phyloP scores from a whole-genome alignment of 1,140 invertebrate species.

The Zeugodacus cucurbitae region DNA sequence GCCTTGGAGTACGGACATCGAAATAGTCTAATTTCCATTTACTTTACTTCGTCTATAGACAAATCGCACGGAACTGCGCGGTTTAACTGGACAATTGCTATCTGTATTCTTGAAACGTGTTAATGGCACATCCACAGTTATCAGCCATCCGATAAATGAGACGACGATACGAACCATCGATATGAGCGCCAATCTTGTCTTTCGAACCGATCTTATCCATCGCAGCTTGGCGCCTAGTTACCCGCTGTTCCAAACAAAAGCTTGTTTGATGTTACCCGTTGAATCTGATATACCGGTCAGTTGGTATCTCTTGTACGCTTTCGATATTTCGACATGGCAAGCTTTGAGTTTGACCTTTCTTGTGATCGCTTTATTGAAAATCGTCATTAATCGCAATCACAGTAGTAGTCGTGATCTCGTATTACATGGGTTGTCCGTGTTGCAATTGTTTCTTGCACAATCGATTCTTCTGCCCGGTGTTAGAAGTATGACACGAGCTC shows the following conservation, averaged over 20 bases:
- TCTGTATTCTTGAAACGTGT: neutral
- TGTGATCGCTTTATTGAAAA: neutral
- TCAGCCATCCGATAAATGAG: neutral
- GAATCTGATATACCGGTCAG: neutral
- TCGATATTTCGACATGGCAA: neutral
- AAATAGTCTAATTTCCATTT: neutral
- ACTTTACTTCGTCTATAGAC: neutral
- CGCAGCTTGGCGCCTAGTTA: neutral
- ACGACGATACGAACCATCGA: neutral
- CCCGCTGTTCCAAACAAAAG: neutral
- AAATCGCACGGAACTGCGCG: neutral
- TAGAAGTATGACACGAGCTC: neutral
- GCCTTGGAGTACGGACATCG: neutral
- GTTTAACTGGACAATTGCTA: neutral
- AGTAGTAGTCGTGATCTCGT: neutral
- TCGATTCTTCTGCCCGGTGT: neutral
- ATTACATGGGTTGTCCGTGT: neutral
- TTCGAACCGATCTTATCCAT: neutral
- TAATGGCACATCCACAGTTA: neutral
- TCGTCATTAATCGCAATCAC: neutral
- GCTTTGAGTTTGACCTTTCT: neutral
- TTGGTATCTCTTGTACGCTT: neutral
- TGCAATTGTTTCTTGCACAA: neutral
- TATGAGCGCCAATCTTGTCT: neutral
- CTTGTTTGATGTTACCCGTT: neutral